These are phyloP conservation scores for Sigmodon hispidus DNA, from an alignment of 2,113 vertebrate genomes.

Conservation along the genomic window DNA sequence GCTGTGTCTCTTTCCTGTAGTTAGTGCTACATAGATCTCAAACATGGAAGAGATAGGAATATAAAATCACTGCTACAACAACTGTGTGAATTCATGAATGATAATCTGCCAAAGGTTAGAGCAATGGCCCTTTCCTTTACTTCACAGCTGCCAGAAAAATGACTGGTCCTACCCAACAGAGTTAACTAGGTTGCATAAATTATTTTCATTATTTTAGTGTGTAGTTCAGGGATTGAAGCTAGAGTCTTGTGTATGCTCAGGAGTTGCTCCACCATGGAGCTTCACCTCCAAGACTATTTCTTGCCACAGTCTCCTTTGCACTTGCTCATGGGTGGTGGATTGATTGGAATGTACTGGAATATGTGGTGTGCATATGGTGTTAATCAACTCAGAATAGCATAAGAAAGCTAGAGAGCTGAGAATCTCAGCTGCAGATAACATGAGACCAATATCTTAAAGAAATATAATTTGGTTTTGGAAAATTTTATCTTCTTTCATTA, in stretches of 20 bases:
- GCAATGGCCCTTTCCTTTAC: background rate
- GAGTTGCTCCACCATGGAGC: background rate
- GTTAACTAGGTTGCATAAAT: conserved; percentile 54
- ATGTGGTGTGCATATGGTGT: background rate
- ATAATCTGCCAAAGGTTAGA: background rate
- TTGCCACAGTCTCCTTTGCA: background rate
- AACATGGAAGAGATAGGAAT: background rate
- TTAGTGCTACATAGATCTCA: background rate
- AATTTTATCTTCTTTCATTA: background rate
- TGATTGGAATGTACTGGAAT: background rate
- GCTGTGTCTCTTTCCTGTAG: background rate
- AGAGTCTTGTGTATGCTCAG: background rate
- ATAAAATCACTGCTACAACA: background rate
- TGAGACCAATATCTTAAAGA: background rate
- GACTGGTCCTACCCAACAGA: background rate
- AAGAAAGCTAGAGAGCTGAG: background rate
- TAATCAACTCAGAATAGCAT: background rate
- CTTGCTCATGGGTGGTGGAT: conserved; percentile 14
- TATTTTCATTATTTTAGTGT: background rate
- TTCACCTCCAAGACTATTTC: background rate
- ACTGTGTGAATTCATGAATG: background rate
- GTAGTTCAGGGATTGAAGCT: background rate
- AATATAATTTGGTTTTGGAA: conserved; percentile 15
- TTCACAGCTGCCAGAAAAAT: background rate
- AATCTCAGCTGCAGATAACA: background rate